These are phyloP conservation scores for Sarcophaga variegata DNA, from an alignment of 2,888 invertebrate genomes.

Conservation along the genomic window DNA sequence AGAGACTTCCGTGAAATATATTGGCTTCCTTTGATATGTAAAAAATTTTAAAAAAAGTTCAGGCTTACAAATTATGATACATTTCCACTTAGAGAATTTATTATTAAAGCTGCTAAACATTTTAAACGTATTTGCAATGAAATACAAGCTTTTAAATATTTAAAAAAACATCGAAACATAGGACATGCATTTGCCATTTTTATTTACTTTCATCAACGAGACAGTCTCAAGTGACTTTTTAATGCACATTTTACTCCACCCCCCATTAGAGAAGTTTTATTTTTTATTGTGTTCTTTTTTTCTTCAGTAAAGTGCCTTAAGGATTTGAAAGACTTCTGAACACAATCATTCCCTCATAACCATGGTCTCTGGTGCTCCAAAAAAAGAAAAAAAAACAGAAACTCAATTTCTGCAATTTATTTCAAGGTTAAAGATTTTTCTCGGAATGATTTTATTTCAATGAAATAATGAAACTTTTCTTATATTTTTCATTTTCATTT, in stretches of 20 bases:
- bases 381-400: neutral
- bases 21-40: too few relatives aligned
- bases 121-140: too few relatives aligned
- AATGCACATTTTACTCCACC: neutral
- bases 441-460: constrained; percentile 24
- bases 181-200: neutral
- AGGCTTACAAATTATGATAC: too few relatives aligned
- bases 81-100: too few relatives aligned
- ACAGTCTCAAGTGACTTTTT: constrained; percentile 60
- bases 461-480: constrained; percentile 42
- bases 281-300: too few relatives aligned
- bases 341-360: neutral
- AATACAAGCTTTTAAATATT: too few relatives aligned
- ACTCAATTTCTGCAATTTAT: constrained; percentile 42
- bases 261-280: neutral
- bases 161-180: too few relatives aligned
- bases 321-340: constrained; percentile 43
- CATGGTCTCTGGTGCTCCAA: neutral
- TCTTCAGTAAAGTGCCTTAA: constrained; percentile 41
- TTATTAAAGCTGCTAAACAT: too few relatives aligned
- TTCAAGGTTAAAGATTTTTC: constrained; percentile 44
- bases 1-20: too few relatives aligned
- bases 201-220: constrained; percentile 22
- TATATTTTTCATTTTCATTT: too few relatives aligned
- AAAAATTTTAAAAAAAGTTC: too few relatives aligned